These are phyloP conservation scores for Rhodeus uyekii DNA, from an alignment of 2,797 vertebrate genomes.

Conservation along the genomic window DNA sequence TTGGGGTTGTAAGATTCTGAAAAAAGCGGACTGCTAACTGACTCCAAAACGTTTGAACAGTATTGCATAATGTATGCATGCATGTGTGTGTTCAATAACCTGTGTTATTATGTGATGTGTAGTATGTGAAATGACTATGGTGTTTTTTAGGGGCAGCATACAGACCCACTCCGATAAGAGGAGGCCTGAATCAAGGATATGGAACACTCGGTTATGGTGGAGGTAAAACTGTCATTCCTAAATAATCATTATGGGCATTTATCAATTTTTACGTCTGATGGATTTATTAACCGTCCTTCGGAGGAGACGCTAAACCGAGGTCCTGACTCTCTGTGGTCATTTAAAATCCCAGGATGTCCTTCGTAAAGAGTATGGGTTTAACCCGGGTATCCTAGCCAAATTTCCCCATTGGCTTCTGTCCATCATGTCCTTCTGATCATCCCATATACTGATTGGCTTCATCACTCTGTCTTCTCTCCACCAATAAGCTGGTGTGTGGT, in stretches of 20 bases:
- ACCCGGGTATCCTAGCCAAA: too few relatives aligned
- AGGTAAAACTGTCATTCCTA: conserved; percentile 17
- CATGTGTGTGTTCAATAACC: background rate
- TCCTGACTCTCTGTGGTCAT: too few relatives aligned
- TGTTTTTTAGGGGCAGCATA: conserved; percentile 62
- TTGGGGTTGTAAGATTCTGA: background rate
- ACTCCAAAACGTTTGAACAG: conserved; percentile 25
- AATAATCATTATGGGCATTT: background rate
- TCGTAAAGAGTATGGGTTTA: too few relatives aligned
- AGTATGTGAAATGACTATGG: background rate
- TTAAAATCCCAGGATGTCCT: too few relatives aligned
- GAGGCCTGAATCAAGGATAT: conserved; percentile 66
- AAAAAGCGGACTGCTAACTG: too few relatives aligned
- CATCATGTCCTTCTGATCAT: too few relatives aligned
- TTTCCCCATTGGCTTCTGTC: too few relatives aligned
- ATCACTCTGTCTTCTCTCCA: too few relatives aligned
- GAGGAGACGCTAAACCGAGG: too few relatives aligned
- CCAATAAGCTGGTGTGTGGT: too few relatives aligned
- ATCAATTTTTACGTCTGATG: background rate
- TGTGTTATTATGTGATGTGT: background rate
- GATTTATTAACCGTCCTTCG: too few relatives aligned
- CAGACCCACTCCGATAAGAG: conserved; percentile 64
- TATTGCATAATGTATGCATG: conserved; percentile 56
- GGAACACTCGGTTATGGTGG: conserved; percentile 64
- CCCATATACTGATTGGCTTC: too few relatives aligned